Base-by-base conservation (phyloP, 2,797 vertebrate genomes). In the Podargus strigoides region DNA sequence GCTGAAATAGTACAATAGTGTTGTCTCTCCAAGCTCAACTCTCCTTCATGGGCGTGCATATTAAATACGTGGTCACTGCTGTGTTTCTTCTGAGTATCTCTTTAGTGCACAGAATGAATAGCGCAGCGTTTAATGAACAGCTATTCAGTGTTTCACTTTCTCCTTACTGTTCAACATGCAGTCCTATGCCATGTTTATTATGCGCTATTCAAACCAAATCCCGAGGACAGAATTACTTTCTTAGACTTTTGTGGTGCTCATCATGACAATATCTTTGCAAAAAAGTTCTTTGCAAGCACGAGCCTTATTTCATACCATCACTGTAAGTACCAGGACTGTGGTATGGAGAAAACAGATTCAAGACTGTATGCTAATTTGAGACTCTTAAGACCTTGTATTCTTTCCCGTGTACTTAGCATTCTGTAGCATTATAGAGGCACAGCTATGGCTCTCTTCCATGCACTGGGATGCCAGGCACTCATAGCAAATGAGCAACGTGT, bases 91-190 rank as follows among this genome's bases (percentile, higher is more conserved):
- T 90, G 81, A 92, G 93, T 94, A 89, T 95, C 93, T 96, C 90
- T 95, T 95, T 87, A 93, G 90, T 42, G 75, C 5, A 0, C 84
- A 53, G 93, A 87, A 85, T 96, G 96, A 97, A 95, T 96, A 95
- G 95, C 4, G 0, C 56, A 42, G 88, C 88, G 85, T 64, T 85
- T 89, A 93, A 83, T 93, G 95, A 96, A 83, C 94, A 87, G 84
- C 95, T 96, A 95, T 97, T 97, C 96, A 96, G 91, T 94, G 92
- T 95, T 97, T 92, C 95, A 90, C 86, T 97, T 96, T 95, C 92
- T 87, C 56, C 94, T 93, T 56, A 22, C 94, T 96, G 90, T 94
- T 96, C 94, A 89, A 89, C 75, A 53, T 85, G 90, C 93, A 74
- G 75, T 82, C 68, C 78, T 85, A 28, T 74, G 92, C 92, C 53